These are phyloP conservation scores for Steinernema feltiae DNA, from an alignment of 1,140 invertebrate genomes.

Conservation along the genomic window DNA sequence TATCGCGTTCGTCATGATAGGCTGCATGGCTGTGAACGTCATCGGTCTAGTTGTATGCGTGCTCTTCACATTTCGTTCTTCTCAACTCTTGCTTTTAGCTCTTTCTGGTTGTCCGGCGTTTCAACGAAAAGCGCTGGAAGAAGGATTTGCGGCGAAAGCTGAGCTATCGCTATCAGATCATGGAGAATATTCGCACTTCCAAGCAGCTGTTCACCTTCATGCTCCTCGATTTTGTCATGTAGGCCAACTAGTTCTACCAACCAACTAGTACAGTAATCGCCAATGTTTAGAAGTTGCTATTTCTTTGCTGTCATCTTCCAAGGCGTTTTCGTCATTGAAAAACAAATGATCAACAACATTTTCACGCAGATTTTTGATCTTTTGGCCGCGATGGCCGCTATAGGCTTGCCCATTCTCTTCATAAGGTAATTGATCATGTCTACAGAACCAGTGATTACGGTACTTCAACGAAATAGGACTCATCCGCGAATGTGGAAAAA, in stretches of 20 bases:
- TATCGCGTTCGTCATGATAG: background rate
- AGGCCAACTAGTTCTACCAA: background rate
- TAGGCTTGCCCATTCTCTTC: background rate
- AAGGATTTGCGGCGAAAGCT: background rate
- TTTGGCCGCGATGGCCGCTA: background rate
- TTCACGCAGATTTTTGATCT: background rate
- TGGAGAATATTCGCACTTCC: too few species aligned
- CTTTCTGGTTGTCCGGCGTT: background rate
- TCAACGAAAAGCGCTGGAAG: background rate
- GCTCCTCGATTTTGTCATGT: background rate
- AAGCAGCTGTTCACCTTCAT: background rate
- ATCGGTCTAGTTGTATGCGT: background rate
- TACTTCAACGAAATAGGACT: background rate
- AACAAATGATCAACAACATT: background rate
- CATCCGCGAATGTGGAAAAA: background rate
- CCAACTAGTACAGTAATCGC: background rate
- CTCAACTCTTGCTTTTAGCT: background rate
- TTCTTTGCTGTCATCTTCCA: background rate
- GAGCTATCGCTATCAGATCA: background rate
- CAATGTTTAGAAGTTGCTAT: background rate
- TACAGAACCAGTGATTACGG: too few species aligned
- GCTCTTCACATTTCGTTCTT: background rate
- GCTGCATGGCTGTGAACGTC: background rate
- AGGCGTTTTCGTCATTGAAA: background rate
- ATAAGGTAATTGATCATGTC: background rate